Evolutionary conservation across 2,797 vertebrate genomes (phyloP).

Genomic region (Aselliscus stoliczkanus): DNA sequence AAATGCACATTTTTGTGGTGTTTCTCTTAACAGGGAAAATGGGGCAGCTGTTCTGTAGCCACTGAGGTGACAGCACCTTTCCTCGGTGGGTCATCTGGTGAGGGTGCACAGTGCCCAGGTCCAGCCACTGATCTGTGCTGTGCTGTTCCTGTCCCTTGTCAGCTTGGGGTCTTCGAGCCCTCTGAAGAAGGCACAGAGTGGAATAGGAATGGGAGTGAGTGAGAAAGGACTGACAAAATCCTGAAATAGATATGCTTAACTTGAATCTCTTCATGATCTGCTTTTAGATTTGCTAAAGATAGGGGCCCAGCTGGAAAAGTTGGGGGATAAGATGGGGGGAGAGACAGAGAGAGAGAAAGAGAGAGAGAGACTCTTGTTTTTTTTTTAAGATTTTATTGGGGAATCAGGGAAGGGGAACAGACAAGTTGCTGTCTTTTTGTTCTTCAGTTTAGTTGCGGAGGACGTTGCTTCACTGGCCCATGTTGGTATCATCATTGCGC

Average conservation of each 20-base stretch:
- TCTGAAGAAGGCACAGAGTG: background rate
- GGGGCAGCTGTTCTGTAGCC: background rate
- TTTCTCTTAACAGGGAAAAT: background rate
- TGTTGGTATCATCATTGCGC: too few species aligned
- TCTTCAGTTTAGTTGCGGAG: too few species aligned
- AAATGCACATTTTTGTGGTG: background rate
- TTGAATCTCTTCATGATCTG: conserved; percentile 3
- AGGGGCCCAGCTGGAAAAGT: background rate
- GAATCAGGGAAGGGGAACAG: too few species aligned
- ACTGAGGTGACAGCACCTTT: background rate
- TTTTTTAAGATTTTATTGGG: too few species aligned
- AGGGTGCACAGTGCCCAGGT: background rate
- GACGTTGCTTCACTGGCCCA: too few species aligned
- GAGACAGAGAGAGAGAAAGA: too few species aligned
- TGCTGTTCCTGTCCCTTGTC: background rate
- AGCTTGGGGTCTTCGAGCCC: background rate
- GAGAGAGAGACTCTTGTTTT: background rate
- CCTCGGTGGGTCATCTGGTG: background rate
- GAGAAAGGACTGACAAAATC: background rate
- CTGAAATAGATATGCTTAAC: background rate
- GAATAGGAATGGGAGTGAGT: background rate
- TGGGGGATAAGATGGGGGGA: background rate
- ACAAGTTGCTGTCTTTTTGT: too few species aligned
- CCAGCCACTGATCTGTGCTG: background rate
- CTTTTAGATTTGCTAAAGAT: conserved; percentile 47